Evolutionary conservation across 2,888 invertebrate species (phyloP).

Genomic region (Tetrapedia diversipes): DNA sequence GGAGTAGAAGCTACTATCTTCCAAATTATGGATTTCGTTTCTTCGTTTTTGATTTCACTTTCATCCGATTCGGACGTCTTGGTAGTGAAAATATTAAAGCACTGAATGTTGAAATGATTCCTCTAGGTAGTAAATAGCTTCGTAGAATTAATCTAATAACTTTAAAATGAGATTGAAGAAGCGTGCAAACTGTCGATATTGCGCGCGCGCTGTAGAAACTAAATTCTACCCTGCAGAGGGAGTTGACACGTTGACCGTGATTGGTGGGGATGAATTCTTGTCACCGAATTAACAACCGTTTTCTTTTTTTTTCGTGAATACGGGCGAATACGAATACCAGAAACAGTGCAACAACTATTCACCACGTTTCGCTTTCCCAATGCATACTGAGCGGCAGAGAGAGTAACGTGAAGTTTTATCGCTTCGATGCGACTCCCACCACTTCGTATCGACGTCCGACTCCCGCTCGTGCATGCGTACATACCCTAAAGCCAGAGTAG

Average conservation of each 20-base stretch:
- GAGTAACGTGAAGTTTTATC: constrained; percentile 75
- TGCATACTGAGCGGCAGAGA: constrained; percentile 70
- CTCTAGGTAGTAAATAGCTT: not conserved
- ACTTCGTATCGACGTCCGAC: constrained; percentile 40
- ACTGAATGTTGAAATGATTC: not conserved
- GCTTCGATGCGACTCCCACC: constrained; percentile 54
- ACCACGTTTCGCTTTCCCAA: constrained; percentile 16
- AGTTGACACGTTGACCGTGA: constrained; percentile 4
- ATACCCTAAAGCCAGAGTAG: constrained; percentile 1
- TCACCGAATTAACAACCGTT: not conserved
- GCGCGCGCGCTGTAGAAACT: constrained; percentile 1
- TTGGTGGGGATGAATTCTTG: constrained; percentile 1
- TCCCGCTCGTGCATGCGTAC: constrained; percentile 13
- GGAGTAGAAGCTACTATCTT: not conserved
- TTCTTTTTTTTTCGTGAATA: not conserved
- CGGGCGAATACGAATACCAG: not conserved
- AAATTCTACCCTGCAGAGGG: constrained; percentile 11
- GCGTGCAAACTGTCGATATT: not conserved
- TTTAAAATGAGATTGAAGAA: constrained; percentile 9
- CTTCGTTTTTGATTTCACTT: not conserved
- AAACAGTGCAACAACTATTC: not conserved
- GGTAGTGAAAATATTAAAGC: not conserved
- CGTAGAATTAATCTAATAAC: not conserved
- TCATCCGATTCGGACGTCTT: not conserved
- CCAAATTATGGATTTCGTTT: not conserved